Percentiles rank a stretch among this genome's conserved stretches.
These are phyloP conservation scores for Lutjanus argentimaculatus DNA, from an alignment of 2,797 vertebrate species.

Conservation along the genomic window DNA sequence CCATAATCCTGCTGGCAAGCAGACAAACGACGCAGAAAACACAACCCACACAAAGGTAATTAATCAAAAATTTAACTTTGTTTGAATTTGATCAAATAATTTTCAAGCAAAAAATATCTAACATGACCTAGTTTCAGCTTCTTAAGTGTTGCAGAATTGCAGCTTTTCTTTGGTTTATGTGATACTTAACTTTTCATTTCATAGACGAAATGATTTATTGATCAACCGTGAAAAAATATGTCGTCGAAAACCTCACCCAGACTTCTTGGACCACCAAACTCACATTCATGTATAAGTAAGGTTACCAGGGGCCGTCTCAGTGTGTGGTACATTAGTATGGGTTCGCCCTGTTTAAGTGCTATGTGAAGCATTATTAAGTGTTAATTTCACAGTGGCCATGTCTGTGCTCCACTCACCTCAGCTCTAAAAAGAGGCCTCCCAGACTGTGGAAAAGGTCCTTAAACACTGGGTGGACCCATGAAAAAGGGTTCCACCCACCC, in stretches of 20 bases:
- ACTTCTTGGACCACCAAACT: background rate
- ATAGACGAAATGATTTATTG: too few species aligned
- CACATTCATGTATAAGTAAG: background rate
- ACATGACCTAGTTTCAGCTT: too few species aligned
- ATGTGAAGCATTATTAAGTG: slow-evolving; percentile 61
- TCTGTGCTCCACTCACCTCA: slow-evolving; percentile 54
- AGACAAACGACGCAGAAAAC: too few species aligned
- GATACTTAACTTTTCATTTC: background rate
- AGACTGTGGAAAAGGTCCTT: slow-evolving; percentile 50
- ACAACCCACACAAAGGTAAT: too few species aligned
- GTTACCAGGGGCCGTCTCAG: slow-evolving; percentile 17
- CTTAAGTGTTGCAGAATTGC: background rate
- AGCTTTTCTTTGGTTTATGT: background rate
- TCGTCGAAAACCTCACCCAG: background rate
- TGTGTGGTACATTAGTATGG: slow-evolving; percentile 56
- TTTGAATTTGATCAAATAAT: background rate
- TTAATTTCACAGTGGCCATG: slow-evolving; percentile 79
- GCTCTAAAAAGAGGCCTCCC: slow-evolving; percentile 65
- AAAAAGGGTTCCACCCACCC: slow-evolving; percentile 57
- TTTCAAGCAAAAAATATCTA: background rate
- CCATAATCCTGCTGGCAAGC: too few species aligned
- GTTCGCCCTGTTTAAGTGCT: slow-evolving; percentile 31
- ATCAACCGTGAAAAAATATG: background rate
- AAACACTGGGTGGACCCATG: slow-evolving; percentile 73
- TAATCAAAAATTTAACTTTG: background rate